Evolutionary conservation across 2,113 vertebrate genomes (phyloP), one percentile per base, ranked within the genome.

Genomic region (Clarias gariepinus): DNA sequence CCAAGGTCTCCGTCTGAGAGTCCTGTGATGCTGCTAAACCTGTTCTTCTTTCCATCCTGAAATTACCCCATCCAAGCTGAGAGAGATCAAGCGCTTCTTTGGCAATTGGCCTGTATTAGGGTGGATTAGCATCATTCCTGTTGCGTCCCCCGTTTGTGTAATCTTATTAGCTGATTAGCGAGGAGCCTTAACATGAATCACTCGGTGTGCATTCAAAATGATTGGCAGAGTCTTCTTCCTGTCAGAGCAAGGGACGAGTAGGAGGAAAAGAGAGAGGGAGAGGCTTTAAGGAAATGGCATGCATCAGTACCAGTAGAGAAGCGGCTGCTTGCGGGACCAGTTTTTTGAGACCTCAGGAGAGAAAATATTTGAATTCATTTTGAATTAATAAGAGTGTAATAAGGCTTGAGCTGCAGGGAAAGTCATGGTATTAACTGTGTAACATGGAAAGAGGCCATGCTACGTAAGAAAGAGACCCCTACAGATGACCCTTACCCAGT

Each of bases 161-260:
- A 87, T 76, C 69, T 64, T 73, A 87, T 87, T 76, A 76, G 69
- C 80, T 77, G 80, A 87, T 82, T 82, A 82, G 19, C 28, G 47
- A 55, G 69, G 57, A 82, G 57, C 80, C 86, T 60, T 87, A 53
- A 30, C 41, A 73, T 83, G 80, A 82, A 82, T 87, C 86, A 76
- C 69, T 82, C 78, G 6, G 36, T 21, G 57, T 61, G 79, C 33
- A 63, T 85, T 80, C 47, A 79, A 18, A 16, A n/a, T 64, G 47
- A 71, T 68, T 57, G 77, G 58, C 85, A 71, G 33, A 81, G 85
- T 16, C 74, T 78, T 68, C 68, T 82, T 82, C 79, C 85, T 82
- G 52, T 86, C 76, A 69, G 85, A 68, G 77, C 63, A 25, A 55
- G 13, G 47, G 47, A 79, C 41, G 87, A 30, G 79, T 82, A 33